These are phyloP conservation scores for Scaptomyza hsui DNA, from an alignment of 1,140 invertebrate species.

Conservation along the genomic window DNA sequence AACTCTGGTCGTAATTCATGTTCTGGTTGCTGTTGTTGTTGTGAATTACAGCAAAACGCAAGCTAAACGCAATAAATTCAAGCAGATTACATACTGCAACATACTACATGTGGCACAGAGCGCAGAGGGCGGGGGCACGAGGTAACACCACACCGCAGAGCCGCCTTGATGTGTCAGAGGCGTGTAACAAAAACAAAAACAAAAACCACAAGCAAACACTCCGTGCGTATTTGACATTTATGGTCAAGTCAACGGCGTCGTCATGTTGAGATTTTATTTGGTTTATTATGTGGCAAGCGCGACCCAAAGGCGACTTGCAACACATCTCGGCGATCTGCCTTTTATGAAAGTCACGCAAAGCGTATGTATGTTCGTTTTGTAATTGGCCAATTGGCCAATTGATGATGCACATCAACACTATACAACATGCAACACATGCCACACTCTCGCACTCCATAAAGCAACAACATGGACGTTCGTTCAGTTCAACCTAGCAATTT, in stretches of 20 bases:
- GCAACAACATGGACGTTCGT: no score
- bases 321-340: conserved; percentile 10
- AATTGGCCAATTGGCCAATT: not conserved
- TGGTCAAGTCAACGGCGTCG: conserved; percentile 45
- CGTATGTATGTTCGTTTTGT: not conserved
- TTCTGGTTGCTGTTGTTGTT: conserved; percentile 29
- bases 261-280: conserved; percentile 17
- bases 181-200: not conserved
- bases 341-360: conserved; percentile 14
- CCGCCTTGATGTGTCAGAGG: conserved; percentile 72
- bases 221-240: conserved; percentile 56
- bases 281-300: not conserved
- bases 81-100: conserved; percentile 70
- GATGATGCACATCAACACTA: conserved; percentile 5
- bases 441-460: not conserved
- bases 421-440: not conserved
- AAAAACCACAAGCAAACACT: not conserved
- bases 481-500: not conserved
- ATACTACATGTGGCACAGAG: conserved; percentile 6
- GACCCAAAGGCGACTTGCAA: conserved; percentile 16
- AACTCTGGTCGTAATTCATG: no score
- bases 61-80: conserved; percentile 67
- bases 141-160: conserved; percentile 9
- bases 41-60: conserved; percentile 62
- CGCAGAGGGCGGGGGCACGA: conserved; percentile 34